These are phyloP conservation scores for Acromyrmex echinatior DNA, from an alignment of 1,140 invertebrate genomes.

Conservation along the genomic window DNA sequence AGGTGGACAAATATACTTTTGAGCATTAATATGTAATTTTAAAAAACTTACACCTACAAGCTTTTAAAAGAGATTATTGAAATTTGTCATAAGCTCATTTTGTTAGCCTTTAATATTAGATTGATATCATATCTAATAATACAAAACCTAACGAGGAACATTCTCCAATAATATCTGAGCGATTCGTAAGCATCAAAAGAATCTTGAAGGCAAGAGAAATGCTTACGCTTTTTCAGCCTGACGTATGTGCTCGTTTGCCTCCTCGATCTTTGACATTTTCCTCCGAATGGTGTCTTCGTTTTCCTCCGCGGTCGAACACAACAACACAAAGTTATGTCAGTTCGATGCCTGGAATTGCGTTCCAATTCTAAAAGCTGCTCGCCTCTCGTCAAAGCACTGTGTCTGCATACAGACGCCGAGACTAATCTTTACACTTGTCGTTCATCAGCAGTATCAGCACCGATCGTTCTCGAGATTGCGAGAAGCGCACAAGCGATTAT, in stretches of 20 bases:
- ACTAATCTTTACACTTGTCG: constrained; percentile 25
- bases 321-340: not conserved
- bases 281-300: constrained; percentile 72
- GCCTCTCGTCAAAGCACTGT: constrained; percentile 48
- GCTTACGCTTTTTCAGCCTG: constrained; percentile 92
- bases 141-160: not conserved
- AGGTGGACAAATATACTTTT: too few relatives aligned
- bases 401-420: constrained; percentile 37
- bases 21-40: too few relatives aligned
- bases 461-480: constrained; percentile 18
- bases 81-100: not conserved
- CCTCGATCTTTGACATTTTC: constrained; percentile 89
- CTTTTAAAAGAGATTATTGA: not conserved
- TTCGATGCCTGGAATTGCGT: not conserved
- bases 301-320: not conserved
- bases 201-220: not conserved
- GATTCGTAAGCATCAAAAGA: not conserved
- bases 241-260: constrained; percentile 91
- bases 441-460: not conserved
- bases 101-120: not conserved
- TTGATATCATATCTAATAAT: not conserved
- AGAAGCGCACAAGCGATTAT: not conserved
- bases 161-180: not conserved
- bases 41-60: not conserved
- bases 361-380: not conserved